Evolutionary conservation across 2,797 vertebrate species (phyloP).

Genomic region (Adrianichthys oophorus): DNA sequence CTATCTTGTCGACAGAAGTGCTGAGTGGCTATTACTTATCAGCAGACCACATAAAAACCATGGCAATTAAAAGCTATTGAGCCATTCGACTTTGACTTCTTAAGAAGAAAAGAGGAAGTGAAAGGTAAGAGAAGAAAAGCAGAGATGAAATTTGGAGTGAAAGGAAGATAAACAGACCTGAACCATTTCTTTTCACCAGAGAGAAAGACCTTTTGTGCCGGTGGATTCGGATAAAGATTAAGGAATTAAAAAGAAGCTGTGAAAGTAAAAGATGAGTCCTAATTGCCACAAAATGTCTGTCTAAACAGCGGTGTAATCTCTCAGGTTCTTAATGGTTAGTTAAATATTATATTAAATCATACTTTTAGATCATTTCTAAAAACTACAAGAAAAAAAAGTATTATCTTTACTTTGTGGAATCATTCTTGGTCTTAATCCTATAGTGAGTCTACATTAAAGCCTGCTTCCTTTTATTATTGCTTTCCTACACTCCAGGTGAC

Average conservation of each 20-base stretch:
- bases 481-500: too few relatives aligned
- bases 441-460: too few relatives aligned
- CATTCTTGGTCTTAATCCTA: too few relatives aligned
- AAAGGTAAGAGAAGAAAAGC: slow-evolving; percentile 31
- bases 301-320: slow-evolving; percentile 24
- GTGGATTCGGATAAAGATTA: slow-evolving; percentile 40
- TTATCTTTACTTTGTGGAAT: too few relatives aligned
- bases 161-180: slow-evolving; percentile 26
- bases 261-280: slow-evolving; percentile 29
- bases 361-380: too few relatives aligned
- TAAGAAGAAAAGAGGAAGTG: slow-evolving; percentile 22
- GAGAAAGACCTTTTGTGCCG: slow-evolving; percentile 35
- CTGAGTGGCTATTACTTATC: slow-evolving; percentile 77
- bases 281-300: slow-evolving; percentile 37
- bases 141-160: slow-evolving; percentile 20
- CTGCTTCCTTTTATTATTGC: too few relatives aligned
- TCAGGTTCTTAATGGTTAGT: slow-evolving; percentile 22
- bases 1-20: slow-evolving; percentile 77
- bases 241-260: slow-evolving; percentile 42
- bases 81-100: slow-evolving; percentile 67
- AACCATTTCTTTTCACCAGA: slow-evolving; percentile 24
- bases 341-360: background rate
- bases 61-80: slow-evolving; percentile 74
- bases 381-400: too few relatives aligned
- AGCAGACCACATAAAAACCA: slow-evolving; percentile 72